These are phyloP conservation scores for Plestiodon gilberti DNA, from an alignment of 2,113 vertebrate genomes.

Conservation along the genomic window DNA sequence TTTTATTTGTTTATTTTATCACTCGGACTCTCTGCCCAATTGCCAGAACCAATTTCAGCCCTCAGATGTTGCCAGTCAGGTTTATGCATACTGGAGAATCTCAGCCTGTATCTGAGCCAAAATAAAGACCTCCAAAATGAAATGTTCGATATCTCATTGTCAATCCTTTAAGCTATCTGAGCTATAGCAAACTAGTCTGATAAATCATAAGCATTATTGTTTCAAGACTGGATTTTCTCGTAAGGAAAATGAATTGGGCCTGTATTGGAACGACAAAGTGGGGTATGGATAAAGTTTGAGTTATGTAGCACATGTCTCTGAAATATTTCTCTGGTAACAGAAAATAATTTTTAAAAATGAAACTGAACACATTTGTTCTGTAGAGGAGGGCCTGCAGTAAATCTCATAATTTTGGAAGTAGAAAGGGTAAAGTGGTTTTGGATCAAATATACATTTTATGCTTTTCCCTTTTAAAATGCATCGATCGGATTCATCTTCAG, in stretches of 20 bases:
- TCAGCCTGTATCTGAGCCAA: slow-evolving; percentile 39
- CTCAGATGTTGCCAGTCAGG: slow-evolving; percentile 59
- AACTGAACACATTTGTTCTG: background rate
- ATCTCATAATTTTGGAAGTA: background rate
- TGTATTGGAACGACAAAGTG: background rate
- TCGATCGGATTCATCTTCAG: slow-evolving; percentile 19
- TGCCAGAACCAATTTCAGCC: slow-evolving; percentile 62
- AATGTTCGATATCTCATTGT: slow-evolving; percentile 47
- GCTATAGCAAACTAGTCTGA: background rate
- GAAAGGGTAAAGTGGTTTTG: background rate
- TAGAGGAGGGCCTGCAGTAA: background rate
- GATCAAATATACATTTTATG: slow-evolving; percentile 21
- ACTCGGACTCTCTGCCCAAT: slow-evolving; percentile 48
- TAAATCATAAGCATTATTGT: slow-evolving; percentile 35
- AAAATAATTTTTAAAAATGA: background rate
- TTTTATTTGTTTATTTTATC: slow-evolving; percentile 32
- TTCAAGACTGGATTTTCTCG: slow-evolving; percentile 20
- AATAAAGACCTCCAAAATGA: slow-evolving; percentile 41
- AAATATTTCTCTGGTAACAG: background rate
- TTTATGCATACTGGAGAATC: slow-evolving; percentile 61
- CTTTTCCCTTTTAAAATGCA: slow-evolving; percentile 42
- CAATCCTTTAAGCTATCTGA: slow-evolving; percentile 22
- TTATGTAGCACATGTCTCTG: background rate
- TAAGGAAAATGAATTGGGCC: background rate
- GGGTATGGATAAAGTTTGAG: background rate